These are phyloP conservation scores for Hippocampus comes DNA, from an alignment of 2,113 vertebrate genomes.

Conservation along the genomic window DNA sequence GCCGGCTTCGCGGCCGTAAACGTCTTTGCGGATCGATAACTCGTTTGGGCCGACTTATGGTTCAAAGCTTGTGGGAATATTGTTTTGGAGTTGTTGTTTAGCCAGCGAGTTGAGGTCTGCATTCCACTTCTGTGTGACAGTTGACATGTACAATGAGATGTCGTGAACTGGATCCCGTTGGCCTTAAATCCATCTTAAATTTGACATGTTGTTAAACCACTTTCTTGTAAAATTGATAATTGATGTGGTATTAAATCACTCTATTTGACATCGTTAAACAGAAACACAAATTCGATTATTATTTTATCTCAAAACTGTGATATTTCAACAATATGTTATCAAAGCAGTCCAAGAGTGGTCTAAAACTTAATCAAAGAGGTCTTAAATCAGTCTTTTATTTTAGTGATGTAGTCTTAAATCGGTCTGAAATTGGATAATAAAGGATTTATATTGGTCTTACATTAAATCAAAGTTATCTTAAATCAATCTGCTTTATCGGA, in stretches of 20 bases:
- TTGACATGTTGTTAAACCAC: not conserved
- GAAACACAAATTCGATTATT: too few relatives aligned
- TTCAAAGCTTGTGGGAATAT: not conserved
- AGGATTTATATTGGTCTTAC: not conserved
- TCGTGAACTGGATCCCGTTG: not conserved
- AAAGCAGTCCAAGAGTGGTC: too few relatives aligned
- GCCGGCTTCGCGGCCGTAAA: conserved; percentile 12
- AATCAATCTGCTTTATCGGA: too few relatives aligned
- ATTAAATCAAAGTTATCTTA: not conserved
- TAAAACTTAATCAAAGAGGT: not conserved
- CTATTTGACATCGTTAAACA: not conserved
- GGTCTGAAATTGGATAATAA: not conserved
- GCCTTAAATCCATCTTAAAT: not conserved
- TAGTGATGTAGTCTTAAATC: not conserved
- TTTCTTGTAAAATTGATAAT: not conserved
- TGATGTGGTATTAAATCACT: not conserved
- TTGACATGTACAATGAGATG: not conserved
- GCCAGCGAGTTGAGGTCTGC: not conserved
- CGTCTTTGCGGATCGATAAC: conserved; percentile 41
- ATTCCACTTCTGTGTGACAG: not conserved
- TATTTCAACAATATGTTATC: too few relatives aligned
- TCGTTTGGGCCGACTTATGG: conserved; percentile 40
- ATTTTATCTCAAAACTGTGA: too few relatives aligned
- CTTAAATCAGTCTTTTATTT: not conserved
- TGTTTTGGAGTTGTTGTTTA: not conserved